Evolutionary conservation across 2,888 invertebrate genomes (phyloP), one percentile per base, ranked within the genome.

Genomic region (Serripes groenlandicus): DNA sequence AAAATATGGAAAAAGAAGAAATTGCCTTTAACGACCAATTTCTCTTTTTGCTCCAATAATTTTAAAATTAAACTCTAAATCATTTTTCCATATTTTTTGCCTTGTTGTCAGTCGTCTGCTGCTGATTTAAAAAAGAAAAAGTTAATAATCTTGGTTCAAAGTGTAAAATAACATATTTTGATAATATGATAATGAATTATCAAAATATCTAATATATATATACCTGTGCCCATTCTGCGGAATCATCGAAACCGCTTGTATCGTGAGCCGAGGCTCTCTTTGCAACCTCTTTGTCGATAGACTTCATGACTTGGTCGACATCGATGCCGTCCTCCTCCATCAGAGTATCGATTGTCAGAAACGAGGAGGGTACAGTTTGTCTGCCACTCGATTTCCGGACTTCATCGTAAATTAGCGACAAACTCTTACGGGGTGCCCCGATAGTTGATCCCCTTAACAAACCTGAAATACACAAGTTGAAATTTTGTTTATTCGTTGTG

Each of bases 201-300:
- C 42, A 42, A 11, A 15, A 11, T 42, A 15, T 42, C 15, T 11
- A 42, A 42, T 42, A 42, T 42, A 11, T 15, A 42, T 42, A 5
- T 82, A 94, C 93, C 92, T 98, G 98, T 32, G 98, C 98, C 98
- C 99, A 98, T 95, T 99, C 98, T 95, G 98, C 98, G 95, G 97
- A 97, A 94, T 98, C 98, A 95, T 98, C 90, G 74, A 88, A 79
- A 23, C 75, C 70, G 28, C 60, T 64, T n/a, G 78, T 73, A 15
- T 88, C 89, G n/a, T 37, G 58, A 15, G 11, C n/a, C 4, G 81
- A 52, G 0, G 62, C 49, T 42, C 78, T 68, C 37, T 85, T 83
- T 23, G 73, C 79, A 3, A 83, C 78, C 52, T 82, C 82, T 30
- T 75, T 73, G 60, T 84, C 84, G 23, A 86, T 83, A 18, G 83